These are phyloP conservation scores for Mus musculus DNA, from an alignment of 2,113 vertebrate species.

Conservation along the genomic window DNA sequence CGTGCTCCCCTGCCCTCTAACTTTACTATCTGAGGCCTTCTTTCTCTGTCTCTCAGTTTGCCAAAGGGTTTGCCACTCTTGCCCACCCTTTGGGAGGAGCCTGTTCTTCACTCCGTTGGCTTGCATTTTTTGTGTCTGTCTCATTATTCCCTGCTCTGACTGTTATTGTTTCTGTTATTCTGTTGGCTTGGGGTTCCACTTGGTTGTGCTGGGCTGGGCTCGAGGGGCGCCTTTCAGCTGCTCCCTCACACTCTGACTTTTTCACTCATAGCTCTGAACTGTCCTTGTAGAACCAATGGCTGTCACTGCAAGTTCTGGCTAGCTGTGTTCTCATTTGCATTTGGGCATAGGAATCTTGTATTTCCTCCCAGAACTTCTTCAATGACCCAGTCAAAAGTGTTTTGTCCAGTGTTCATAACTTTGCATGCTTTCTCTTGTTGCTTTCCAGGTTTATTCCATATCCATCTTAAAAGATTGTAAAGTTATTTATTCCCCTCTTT, in stretches of 20 bases:
- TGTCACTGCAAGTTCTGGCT: neutral
- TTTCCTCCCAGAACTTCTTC: neutral
- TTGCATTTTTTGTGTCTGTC: neutral
- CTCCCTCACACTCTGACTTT: no score
- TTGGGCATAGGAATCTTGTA: neutral
- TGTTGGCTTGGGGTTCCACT: neutral
- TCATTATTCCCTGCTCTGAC: neutral
- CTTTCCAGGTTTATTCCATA: neutral
- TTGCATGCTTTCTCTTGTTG: neutral
- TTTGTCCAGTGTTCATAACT: neutral
- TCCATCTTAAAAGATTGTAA: neutral
- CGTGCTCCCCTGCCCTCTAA: neutral
- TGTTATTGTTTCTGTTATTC: neutral
- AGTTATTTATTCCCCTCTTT: neutral
- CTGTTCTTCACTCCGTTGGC: neutral
- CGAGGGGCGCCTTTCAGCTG: neutral
- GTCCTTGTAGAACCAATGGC: neutral
- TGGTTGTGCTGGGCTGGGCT: no score
- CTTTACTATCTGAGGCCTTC: neutral
- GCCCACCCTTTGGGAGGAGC: neutral
- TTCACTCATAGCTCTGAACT: no score
- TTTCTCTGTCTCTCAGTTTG: neutral
- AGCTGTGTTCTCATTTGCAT: no score
- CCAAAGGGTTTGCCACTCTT: neutral
- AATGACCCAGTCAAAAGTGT: neutral